These are phyloP conservation scores for Baryphthengus martii DNA, from an alignment of 2,113 vertebrate genomes.

Conservation along the genomic window DNA sequence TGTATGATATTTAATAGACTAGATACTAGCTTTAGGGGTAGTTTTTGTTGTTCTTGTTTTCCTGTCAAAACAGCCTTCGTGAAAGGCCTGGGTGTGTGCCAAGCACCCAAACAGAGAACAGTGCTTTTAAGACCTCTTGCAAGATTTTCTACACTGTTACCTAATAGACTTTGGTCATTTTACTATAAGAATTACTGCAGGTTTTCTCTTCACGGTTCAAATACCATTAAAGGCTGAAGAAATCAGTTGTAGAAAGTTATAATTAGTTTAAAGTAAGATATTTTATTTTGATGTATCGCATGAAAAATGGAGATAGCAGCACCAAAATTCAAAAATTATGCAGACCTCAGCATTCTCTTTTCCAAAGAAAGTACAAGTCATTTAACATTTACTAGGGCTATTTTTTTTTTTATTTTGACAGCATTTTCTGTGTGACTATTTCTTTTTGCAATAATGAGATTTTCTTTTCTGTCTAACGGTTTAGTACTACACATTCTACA, in stretches of 20 bases:
- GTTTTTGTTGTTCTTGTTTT: not conserved
- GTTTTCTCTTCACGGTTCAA: not conserved
- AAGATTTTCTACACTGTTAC: not conserved
- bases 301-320: not conserved
- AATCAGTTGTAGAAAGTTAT: not conserved
- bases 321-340: not conserved
- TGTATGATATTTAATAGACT: constrained; percentile 35
- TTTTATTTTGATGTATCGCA: not conserved
- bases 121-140: not conserved
- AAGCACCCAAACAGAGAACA: not conserved
- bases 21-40: not conserved
- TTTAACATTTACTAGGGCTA: not conserved
- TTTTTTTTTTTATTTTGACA: not conserved
- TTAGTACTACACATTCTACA: not conserved
- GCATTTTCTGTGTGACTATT: not conserved
- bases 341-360: not conserved
- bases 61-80: not conserved
- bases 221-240: not conserved
- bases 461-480: not conserved
- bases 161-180: not conserved
- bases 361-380: constrained; percentile 16
- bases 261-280: not conserved
- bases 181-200: not conserved
- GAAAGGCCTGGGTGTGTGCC: not conserved
- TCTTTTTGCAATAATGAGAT: not conserved